Conservation (phyloP, 1,140 invertebrate species). For the Ceratoteleas bidentatus region DNA sequence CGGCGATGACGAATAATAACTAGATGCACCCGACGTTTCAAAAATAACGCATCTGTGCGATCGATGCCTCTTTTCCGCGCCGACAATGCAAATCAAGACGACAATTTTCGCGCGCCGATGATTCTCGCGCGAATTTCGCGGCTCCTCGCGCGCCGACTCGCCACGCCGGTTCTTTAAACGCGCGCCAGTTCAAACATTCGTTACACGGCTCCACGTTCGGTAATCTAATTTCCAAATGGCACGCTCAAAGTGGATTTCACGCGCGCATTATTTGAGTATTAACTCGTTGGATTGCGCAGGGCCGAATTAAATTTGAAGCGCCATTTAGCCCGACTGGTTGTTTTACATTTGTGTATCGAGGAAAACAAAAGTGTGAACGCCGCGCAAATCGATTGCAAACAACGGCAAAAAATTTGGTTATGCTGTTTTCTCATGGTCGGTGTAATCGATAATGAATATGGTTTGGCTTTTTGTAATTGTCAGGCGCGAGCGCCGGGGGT, state of each 20-base stretch:
- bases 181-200: conserved; percentile 44
- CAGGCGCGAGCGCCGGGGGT: not conserved
- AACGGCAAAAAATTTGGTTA: not conserved
- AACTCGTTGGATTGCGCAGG: conserved; percentile 27
- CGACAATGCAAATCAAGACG: conserved; percentile 40
- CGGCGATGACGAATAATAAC: conserved; percentile 50
- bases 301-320: conserved; percentile 23
- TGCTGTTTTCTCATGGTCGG: not conserved
- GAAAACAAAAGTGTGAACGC: conserved; percentile 14
- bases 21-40: conserved; percentile 30
- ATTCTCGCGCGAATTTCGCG: too few relatives aligned
- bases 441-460: conserved; percentile 1
- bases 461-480: not conserved
- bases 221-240: conserved; percentile 47
- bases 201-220: conserved; percentile 37
- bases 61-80: not conserved
- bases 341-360: conserved; percentile 7
- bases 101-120: conserved; percentile 29
- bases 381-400: conserved; percentile 4
- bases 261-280: conserved; percentile 43
- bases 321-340: conserved; percentile 19
- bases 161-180: conserved; percentile 53
- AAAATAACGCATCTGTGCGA: too few relatives aligned
- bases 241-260: conserved; percentile 44
- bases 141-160: conserved; percentile 9